Evolutionary conservation across 2,797 vertebrate species (phyloP).

Genomic region (Cichlasoma orientale): DNA sequence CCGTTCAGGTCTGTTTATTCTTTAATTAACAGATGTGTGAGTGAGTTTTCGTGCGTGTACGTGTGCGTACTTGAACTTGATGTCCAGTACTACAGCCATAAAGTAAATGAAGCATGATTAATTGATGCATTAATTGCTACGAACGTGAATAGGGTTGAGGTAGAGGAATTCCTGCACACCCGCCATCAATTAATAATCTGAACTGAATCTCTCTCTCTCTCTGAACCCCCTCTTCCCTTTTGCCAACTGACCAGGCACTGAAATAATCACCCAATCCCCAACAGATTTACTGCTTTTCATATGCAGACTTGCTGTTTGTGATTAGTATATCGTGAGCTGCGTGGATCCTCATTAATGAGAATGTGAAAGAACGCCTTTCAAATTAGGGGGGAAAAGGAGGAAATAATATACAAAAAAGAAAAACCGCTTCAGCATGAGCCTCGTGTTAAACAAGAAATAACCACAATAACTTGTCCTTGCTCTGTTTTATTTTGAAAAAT

Average conservation of each 20-base stretch:
- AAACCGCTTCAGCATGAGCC: not conserved
- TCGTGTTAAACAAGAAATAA: not conserved
- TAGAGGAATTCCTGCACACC: slow-evolving; percentile 59
- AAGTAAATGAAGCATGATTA: slow-evolving; percentile 82
- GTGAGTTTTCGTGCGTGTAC: not conserved
- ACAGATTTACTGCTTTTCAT: not conserved
- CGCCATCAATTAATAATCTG: slow-evolving; percentile 67
- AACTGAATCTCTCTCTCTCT: slow-evolving; percentile 24
- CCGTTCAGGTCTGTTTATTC: slow-evolving; percentile 67
- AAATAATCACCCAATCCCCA: not conserved
- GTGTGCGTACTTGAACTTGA: not conserved
- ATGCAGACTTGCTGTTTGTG: not conserved
- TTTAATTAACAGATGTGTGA: slow-evolving; percentile 59
- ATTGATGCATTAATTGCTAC: slow-evolving; percentile 79
- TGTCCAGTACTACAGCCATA: slow-evolving; percentile 64
- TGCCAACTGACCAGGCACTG: too few species aligned
- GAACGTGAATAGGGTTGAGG: slow-evolving; percentile 61
- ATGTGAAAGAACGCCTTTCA: too few species aligned
- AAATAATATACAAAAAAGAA: not conserved
- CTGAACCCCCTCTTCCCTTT: not conserved
- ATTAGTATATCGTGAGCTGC: not conserved
- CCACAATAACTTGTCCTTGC: not conserved
- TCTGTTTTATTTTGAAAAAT: not conserved
- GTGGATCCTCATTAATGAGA: not conserved
- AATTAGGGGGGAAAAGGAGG: too few species aligned